phyloP scores from a whole-genome alignment of 2,888 invertebrate genomes.

The Thera britannica region DNA sequence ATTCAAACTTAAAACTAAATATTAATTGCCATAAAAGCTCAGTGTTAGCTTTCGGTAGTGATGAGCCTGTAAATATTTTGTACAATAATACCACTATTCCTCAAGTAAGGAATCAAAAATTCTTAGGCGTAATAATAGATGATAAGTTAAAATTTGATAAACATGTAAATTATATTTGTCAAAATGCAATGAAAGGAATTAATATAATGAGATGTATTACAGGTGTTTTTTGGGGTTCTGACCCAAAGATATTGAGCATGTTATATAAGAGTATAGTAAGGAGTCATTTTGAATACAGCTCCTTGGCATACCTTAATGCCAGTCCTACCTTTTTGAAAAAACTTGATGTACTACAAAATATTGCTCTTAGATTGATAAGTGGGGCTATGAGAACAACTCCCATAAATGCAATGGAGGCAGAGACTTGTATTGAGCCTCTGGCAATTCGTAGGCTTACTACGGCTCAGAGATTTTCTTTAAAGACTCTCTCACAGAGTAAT shows the following conservation, averaged over 20 bases:
- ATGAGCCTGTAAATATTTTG: no score
- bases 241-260: constrained; percentile 1
- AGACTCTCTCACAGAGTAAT: not conserved
- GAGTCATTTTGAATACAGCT: constrained; percentile 2
- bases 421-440: not conserved
- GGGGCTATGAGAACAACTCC: not conserved
- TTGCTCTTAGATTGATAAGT: not conserved
- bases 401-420: constrained; percentile 1
- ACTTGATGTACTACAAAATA: not conserved
- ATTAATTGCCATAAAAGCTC: no score
- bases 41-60: no score
- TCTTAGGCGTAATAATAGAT: constrained; percentile 1
- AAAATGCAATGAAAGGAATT: constrained; percentile 9
- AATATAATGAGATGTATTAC: constrained; percentile 2
- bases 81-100: no score
- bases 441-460: not conserved
- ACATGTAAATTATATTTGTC: constrained; percentile 3
- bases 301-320: not conserved
- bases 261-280: constrained; percentile 2
- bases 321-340: not conserved
- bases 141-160: constrained; percentile 1
- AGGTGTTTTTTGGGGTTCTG: constrained; percentile 1
- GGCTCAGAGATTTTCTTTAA: not conserved
- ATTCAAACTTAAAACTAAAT: no score
- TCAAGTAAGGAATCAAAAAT: constrained; percentile 1